A percentile compares a stretch with the other conserved stretches of the same genome.
phyloP scores from a whole-genome alignment of 2,797 vertebrate species.

The Phalanger gymnotis region DNA sequence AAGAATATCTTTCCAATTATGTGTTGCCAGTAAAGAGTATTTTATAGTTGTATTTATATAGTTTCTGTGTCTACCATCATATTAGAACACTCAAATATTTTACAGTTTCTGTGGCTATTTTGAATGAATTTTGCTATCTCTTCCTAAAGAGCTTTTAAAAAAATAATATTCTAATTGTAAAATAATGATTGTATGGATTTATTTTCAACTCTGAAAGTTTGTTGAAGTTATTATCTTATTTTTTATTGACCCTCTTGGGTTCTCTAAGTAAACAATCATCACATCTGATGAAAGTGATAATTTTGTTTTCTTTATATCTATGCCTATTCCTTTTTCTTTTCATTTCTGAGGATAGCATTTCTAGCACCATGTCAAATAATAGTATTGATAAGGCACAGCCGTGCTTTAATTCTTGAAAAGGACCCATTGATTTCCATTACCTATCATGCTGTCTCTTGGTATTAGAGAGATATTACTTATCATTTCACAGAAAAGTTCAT shows the following conservation, averaged over 20 bases:
- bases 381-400: background rate
- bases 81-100: background rate
- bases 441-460: background rate
- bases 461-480: background rate
- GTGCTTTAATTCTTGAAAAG: background rate
- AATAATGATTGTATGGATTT: background rate
- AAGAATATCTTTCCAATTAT: background rate
- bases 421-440: background rate
- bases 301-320: background rate
- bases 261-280: background rate
- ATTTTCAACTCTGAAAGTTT: background rate
- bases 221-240: too few relatives aligned
- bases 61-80: background rate
- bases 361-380: background rate
- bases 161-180: too few relatives aligned
- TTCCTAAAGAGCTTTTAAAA: too few relatives aligned
- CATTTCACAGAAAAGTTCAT: background rate
- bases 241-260: background rate
- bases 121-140: background rate
- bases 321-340: background rate
- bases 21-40: background rate
- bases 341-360: background rate
- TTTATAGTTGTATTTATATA: background rate
- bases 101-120: background rate
- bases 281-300: background rate